Evolutionary conservation across 2,797 vertebrate genomes (phyloP), one percentile per base, ranked within the genome.

Genomic region (Menidia menidia): DNA sequence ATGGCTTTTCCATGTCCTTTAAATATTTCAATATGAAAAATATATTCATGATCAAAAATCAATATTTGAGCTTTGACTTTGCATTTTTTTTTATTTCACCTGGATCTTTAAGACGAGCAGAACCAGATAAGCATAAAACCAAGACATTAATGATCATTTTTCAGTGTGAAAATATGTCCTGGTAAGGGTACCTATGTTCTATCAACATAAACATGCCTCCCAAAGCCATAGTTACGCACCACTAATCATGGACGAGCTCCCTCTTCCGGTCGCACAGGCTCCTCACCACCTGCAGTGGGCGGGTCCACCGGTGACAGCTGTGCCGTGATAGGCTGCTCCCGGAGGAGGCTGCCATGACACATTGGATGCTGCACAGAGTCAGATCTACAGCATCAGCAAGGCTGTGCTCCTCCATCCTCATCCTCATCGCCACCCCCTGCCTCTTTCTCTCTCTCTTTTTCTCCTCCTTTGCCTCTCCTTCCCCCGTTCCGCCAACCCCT

Each of bases 261-360:
- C 88, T 87, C 90, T 92, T 83, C 82, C 84, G 87, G 89, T 75
- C 80, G 35, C 64, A 33, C 19, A 16, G 10, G 25, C 75, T 64
- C 77, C 77, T 72, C 73, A 82, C 90, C 87, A 92, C 92, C 95
- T 95, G 95, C 95, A 96, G 93, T 94, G 93, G 94, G 95, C 82
- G 90, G 90, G 78, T 90, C 82, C 76, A 56, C 45, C 11, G 50
- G 43, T 83, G 84, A 87, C 85, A 89, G 82, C 87, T 77, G 72
- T 8, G 39, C 74, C 42, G 44, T 71, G 76, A 94, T 94, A 91
- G 93, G 94, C 75, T 75, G 51, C 80, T 75, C 67, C 62, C 87
- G 89, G 90, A 94, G 94, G 94, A 93, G 95, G 94, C 92, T 92
- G 94, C 90, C 85, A 92, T 93, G 92, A 89, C 94, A 95, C 94